Evolutionary conservation across 1,140 invertebrate genomes (phyloP).

Genomic region (Cotesia glomerata): DNA sequence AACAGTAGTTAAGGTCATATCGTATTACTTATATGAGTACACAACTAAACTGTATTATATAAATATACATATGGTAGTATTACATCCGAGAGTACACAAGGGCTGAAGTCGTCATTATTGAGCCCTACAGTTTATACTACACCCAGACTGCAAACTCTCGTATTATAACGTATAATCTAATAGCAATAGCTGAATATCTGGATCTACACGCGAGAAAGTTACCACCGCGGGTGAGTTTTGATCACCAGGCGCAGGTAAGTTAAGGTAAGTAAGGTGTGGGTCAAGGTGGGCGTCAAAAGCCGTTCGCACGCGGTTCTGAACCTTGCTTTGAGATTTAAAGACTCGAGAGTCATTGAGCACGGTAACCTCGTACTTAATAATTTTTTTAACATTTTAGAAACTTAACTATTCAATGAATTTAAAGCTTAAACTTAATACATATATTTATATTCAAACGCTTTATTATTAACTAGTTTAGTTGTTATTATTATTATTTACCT

Average conservation of each 20-base stretch:
- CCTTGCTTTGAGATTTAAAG: conserved; percentile 30
- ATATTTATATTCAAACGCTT: no score
- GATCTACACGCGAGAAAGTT: conserved; percentile 60
- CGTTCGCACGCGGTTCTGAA: conserved; percentile 22
- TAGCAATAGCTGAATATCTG: conserved; percentile 49
- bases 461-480: no score
- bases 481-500: no score
- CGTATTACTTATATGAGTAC: not conserved
- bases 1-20: not conserved
- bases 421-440: not conserved
- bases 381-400: not conserved
- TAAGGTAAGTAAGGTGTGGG: not conserved
- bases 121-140: no score
- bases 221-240: conserved; percentile 41
- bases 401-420: not conserved
- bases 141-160: not conserved
- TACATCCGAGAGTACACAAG: not conserved
- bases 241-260: conserved; percentile 26
- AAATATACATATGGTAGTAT: no score
- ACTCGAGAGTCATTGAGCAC: conserved; percentile 4
- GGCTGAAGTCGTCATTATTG: not conserved
- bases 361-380: conserved; percentile 22
- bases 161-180: conserved; percentile 42
- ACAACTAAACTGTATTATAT: not conserved
- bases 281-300: conserved; percentile 32